Percentiles rank a stretch among this genome's conserved stretches.
Evolutionary conservation across 2,797 vertebrate species (phyloP).

Genomic region (Australoheros facetus): DNA sequence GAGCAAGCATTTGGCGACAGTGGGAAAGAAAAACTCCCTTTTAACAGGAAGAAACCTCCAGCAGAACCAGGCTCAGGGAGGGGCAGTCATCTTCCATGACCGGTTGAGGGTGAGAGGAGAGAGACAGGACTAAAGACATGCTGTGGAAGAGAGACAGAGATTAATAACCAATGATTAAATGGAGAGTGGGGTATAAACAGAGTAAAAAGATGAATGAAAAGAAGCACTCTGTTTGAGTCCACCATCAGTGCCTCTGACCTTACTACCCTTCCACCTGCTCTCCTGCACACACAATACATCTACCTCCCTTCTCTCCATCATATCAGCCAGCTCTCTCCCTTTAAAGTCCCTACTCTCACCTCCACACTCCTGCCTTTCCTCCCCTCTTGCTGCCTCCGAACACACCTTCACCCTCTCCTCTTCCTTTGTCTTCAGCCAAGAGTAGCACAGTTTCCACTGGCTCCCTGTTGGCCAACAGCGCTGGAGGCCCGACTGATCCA

Average conservation of each 20-base stretch:
- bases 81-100: too few relatives aligned
- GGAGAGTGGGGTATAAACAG: too few relatives aligned
- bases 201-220: too few relatives aligned
- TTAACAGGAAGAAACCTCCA: too few relatives aligned
- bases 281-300: not conserved
- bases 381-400: not conserved
- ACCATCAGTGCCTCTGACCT: not conserved
- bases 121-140: too few relatives aligned
- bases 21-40: too few relatives aligned
- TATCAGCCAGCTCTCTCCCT: not conserved
- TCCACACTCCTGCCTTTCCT: not conserved
- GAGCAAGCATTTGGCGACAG: too few relatives aligned
- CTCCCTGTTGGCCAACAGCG: rapidly evolving
- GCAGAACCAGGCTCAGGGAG: too few relatives aligned
- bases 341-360: not conserved
- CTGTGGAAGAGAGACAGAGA: too few relatives aligned
- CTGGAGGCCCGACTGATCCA: not conserved
- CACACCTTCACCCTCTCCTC: not conserved
- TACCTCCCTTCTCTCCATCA: not conserved
- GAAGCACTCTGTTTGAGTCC: not conserved
- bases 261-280: not conserved
- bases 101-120: too few relatives aligned
- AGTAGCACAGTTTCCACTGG: not conserved
- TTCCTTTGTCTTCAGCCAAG: not conserved
- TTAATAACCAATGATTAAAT: too few relatives aligned